phyloP scores from a whole-genome alignment of 2,888 invertebrate genomes.

The Chouioia cunea region DNA sequence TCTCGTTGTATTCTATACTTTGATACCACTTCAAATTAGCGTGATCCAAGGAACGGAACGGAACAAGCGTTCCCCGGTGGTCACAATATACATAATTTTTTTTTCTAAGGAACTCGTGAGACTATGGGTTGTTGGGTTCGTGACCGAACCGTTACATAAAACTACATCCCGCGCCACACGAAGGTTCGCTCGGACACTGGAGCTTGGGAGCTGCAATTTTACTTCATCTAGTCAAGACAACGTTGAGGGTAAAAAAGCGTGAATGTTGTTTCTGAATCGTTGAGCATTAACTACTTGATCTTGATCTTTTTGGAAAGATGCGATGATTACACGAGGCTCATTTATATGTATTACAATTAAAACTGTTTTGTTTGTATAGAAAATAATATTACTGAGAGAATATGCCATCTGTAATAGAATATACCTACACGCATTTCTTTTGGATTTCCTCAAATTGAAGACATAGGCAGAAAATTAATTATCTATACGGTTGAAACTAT shows the following conservation, averaged over 20 bases:
- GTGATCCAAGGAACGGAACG: constrained; percentile 16
- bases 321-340: too few relatives aligned
- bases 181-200: constrained; percentile 51
- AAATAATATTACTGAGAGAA: too few relatives aligned
- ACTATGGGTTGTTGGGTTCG: constrained; percentile 49
- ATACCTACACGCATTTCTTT: too few relatives aligned
- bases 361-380: constrained; percentile 1
- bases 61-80: constrained; percentile 18
- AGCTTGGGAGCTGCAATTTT: constrained; percentile 38
- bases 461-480: too few relatives aligned
- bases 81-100: constrained; percentile 22
- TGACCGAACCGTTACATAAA: constrained; percentile 56
- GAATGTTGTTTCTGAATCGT: constrained; percentile 2
- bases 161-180: constrained; percentile 6
- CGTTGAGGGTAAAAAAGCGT: constrained; percentile 16
- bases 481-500: too few relatives aligned
- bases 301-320: constrained; percentile 16
- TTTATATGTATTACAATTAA: constrained; percentile 15
- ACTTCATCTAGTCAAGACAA: constrained; percentile 1
- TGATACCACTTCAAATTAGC: too few relatives aligned
- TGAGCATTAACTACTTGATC: background rate
- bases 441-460: too few relatives aligned
- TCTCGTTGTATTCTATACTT: background rate
- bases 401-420: too few relatives aligned
- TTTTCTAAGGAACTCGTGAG: constrained; percentile 46